Evolutionary conservation across 2,113 vertebrate genomes (phyloP).

Genomic region (Zosterops pallidus): DNA sequence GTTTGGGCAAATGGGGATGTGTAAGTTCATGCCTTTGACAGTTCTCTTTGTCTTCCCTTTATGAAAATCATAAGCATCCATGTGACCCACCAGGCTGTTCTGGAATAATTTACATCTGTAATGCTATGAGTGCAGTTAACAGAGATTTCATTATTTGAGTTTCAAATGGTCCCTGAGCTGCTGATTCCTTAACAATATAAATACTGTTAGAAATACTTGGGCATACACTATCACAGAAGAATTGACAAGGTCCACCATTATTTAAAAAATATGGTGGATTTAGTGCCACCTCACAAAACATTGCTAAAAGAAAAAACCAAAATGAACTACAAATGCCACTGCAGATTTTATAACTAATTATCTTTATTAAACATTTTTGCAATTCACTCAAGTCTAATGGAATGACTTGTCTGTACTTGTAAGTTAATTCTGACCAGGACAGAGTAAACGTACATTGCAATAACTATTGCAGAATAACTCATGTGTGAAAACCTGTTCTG

Average conservation of each 20-base stretch:
- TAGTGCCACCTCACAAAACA: neutral
- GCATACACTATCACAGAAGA: neutral
- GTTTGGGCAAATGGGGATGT: neutral
- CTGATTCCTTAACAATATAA: neutral
- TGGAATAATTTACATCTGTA: neutral
- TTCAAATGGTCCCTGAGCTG: neutral
- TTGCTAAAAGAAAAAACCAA: neutral
- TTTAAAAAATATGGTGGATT: neutral
- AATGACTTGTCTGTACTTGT: neutral
- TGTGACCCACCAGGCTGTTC: neutral
- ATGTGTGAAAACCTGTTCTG: neutral
- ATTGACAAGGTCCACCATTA: neutral
- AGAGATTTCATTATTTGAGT: neutral
- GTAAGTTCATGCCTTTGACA: neutral
- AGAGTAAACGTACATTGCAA: neutral
- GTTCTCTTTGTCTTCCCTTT: neutral
- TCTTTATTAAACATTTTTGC: neutral
- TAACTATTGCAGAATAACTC: neutral
- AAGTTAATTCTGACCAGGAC: neutral
- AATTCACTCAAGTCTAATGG: neutral
- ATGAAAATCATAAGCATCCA: accelerated
- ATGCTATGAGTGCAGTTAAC: neutral
- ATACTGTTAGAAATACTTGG: neutral
- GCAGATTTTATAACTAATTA: neutral
- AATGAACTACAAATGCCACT: neutral